Evolutionary conservation across 2,113 vertebrate species (phyloP).

Genomic region (Andinoacara biseriatus): DNA sequence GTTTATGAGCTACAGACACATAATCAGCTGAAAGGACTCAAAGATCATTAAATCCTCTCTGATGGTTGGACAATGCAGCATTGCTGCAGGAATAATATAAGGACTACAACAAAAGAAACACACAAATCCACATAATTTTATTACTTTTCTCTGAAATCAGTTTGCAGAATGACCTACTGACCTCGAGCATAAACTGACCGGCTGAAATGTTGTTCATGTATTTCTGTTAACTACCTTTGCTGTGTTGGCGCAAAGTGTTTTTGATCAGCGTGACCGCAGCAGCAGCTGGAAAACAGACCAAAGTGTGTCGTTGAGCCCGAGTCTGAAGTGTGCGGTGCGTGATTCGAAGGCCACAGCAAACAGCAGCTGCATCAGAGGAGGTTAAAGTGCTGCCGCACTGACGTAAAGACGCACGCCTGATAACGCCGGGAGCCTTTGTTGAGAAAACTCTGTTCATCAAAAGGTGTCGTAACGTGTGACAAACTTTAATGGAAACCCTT

Average conservation of each 20-base stretch:
- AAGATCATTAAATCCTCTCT: background rate
- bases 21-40: background rate
- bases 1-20: background rate
- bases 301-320: background rate
- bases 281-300: background rate
- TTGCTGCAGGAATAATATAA: background rate
- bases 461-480: background rate
- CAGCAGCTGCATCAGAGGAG: conserved; percentile 1
- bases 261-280: conserved; percentile 2
- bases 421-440: background rate
- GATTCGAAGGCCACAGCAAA: conserved; percentile 11
- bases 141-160: background rate
- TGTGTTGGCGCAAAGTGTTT: background rate
- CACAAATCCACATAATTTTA: background rate
- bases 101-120: background rate
- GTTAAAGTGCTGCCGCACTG: conserved; percentile 44
- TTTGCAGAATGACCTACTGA: background rate
- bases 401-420: conserved; percentile 7
- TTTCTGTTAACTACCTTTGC: background rate
- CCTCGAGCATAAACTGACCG: background rate
- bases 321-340: background rate
- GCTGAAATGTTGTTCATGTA: background rate
- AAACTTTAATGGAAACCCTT: too few species aligned
- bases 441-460: background rate
- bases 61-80: background rate